A percentile compares a stretch with the other conserved stretches of the same genome.
phyloP scores from a whole-genome alignment of 2,888 invertebrate species.

The Tortricodes alternella region DNA sequence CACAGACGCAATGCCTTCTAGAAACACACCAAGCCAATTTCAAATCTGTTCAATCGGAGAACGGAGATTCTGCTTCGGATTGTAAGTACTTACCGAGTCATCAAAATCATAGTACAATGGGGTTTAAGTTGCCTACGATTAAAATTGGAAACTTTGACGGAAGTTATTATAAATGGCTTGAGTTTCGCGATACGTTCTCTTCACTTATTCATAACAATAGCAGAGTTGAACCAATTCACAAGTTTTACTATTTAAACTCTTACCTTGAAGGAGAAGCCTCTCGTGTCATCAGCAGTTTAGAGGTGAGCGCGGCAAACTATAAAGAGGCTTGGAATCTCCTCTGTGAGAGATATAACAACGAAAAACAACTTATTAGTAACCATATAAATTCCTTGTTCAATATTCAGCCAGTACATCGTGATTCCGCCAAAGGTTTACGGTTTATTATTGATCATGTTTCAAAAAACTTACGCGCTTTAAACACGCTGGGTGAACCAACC shows the following conservation, averaged over 20 bases:
- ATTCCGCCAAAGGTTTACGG: background rate
- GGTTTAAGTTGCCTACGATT: conserved; percentile 10
- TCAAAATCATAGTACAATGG: background rate
- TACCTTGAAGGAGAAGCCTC: background rate
- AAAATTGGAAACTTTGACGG: conserved; percentile 15
- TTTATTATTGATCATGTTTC: background rate
- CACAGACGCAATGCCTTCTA: too few species aligned
- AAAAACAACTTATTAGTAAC: background rate
- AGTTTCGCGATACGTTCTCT: conserved; percentile 7
- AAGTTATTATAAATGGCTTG: conserved; percentile 10
- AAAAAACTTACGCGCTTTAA: background rate
- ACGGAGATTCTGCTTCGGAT: background rate
- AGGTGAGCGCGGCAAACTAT: background rate
- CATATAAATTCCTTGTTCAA: background rate
- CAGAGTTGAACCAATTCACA: background rate
- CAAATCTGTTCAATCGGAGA: background rate
- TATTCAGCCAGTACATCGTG: background rate
- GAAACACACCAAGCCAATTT: background rate
- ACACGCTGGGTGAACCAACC: background rate
- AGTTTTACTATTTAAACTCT: conserved; percentile 6
- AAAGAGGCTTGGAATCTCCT: background rate
- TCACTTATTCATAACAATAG: conserved; percentile 3
- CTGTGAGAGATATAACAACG: background rate
- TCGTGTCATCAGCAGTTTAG: background rate
- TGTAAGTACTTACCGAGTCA: background rate